Conservation (phyloP, 2,113 vertebrate species). For the Colistium nudipinnis region DNA sequence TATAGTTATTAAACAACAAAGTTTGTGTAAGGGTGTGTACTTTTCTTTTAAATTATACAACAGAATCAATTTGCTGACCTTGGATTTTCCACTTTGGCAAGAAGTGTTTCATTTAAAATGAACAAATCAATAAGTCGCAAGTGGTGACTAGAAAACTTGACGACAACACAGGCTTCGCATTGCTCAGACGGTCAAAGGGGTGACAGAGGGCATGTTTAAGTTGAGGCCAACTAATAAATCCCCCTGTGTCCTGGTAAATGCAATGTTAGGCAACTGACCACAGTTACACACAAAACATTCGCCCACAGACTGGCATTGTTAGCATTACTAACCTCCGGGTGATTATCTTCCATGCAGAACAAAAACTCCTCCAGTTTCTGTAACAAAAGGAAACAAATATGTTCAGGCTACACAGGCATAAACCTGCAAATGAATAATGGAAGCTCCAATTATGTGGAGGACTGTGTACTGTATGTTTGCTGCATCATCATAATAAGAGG, state of each 20-base stretch:
- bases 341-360: slow-evolving; percentile 82
- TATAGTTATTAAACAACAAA: neutral
- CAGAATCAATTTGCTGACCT: neutral
- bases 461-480: slow-evolving; percentile 60
- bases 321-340: slow-evolving; percentile 73
- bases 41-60: no score
- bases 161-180: slow-evolving; percentile 40
- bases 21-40: neutral
- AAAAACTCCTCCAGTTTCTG: slow-evolving; percentile 85
- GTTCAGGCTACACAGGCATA: slow-evolving; percentile 59
- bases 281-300: slow-evolving; percentile 47
- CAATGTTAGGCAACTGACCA: slow-evolving; percentile 19
- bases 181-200: slow-evolving; percentile 33
- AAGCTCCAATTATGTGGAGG: slow-evolving; percentile 64
- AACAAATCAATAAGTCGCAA: neutral
- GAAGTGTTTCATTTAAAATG: neutral
- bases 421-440: slow-evolving; percentile 75
- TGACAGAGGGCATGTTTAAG: slow-evolving; percentile 52
- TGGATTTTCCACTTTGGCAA: no score
- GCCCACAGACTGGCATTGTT: slow-evolving; percentile 12
- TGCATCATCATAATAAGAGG: slow-evolving; percentile 63
- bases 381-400: slow-evolving; percentile 65
- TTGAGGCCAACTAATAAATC: slow-evolving; percentile 55
- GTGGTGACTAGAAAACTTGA: neutral
- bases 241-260: slow-evolving; percentile 1